Evolutionary conservation across 2,113 vertebrate species (phyloP).

Genomic region (Stercorarius parasiticus): DNA sequence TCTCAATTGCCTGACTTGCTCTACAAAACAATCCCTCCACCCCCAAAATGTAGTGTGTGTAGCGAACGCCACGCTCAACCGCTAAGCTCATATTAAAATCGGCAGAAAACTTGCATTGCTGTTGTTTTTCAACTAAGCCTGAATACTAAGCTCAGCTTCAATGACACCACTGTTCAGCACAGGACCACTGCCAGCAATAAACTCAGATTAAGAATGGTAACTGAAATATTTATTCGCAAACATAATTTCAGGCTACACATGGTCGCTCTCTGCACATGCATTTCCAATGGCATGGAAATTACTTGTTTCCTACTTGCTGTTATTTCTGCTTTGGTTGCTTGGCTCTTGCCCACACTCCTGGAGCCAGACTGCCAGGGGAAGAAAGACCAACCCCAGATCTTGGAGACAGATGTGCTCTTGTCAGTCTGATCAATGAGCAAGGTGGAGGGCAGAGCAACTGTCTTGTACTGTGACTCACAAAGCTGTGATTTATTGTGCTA

Average conservation of each 20-base stretch:
- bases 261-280: not conserved
- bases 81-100: not conserved
- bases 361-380: not conserved
- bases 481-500: not conserved
- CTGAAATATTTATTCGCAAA: slow-evolving; percentile 18
- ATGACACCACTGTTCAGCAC: not conserved
- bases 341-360: not conserved
- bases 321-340: not conserved
- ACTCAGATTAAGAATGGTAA: not conserved
- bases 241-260: not conserved
- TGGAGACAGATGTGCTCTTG: not conserved
- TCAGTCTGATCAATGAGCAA: not conserved
- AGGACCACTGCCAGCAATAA: not conserved
- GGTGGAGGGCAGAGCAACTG: not conserved
- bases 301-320: not conserved
- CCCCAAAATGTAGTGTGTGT: not conserved
- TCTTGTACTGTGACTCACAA: not conserved
- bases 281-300: not conserved
- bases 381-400: not conserved
- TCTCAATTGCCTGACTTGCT: not conserved
- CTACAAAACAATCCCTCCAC: not conserved
- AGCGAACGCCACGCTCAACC: not conserved
- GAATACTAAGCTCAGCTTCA: not conserved
- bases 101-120: not conserved
- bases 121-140: not conserved